A percentile compares a stretch with the other conserved stretches of the same genome.
phyloP scores from a whole-genome alignment of 1,140 invertebrate species.

The Pectinophora gossypiella region DNA sequence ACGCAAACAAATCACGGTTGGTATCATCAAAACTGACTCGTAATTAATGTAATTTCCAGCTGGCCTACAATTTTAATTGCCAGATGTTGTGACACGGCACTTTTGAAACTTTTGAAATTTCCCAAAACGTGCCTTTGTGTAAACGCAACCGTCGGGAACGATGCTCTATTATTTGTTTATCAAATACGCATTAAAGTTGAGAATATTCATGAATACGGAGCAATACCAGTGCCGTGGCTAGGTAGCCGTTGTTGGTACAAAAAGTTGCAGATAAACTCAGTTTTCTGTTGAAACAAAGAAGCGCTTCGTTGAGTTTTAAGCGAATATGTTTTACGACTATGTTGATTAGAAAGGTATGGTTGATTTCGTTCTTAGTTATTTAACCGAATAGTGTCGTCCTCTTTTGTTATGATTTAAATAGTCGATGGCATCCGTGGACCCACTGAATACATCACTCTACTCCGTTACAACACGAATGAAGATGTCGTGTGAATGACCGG shows the following conservation, averaged over 20 bases:
- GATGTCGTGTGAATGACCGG: constrained; percentile 65
- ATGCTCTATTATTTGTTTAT: constrained; percentile 61
- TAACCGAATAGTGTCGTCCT: too few species aligned
- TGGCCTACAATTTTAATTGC: constrained; percentile 71
- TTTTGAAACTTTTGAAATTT: constrained; percentile 57
- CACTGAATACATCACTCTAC: too few species aligned
- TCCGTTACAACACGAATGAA: constrained; percentile 34
- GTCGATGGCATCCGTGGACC: too few species aligned
- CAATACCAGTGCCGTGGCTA: background rate
- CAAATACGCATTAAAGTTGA: constrained; percentile 60
- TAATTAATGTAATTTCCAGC: constrained; percentile 69
- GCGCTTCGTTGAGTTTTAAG: too few species aligned
- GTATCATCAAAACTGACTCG: constrained; percentile 44
- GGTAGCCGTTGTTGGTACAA: too few species aligned
- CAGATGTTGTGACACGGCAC: constrained; percentile 56
- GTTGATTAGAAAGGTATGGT: too few species aligned
- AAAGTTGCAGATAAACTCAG: too few species aligned
- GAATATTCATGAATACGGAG: constrained; percentile 35
- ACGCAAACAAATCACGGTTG: constrained; percentile 48
- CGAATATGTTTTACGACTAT: too few species aligned
- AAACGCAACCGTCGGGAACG: constrained; percentile 39
- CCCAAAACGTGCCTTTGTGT: constrained; percentile 64
- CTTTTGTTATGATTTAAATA: too few species aligned
- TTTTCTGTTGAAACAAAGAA: too few species aligned
- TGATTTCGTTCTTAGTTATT: too few species aligned